A percentile compares a stretch with the other conserved stretches of the same genome.
phyloP scores from a whole-genome alignment of 1,140 invertebrate species.

The Scaptomyza montana region DNA sequence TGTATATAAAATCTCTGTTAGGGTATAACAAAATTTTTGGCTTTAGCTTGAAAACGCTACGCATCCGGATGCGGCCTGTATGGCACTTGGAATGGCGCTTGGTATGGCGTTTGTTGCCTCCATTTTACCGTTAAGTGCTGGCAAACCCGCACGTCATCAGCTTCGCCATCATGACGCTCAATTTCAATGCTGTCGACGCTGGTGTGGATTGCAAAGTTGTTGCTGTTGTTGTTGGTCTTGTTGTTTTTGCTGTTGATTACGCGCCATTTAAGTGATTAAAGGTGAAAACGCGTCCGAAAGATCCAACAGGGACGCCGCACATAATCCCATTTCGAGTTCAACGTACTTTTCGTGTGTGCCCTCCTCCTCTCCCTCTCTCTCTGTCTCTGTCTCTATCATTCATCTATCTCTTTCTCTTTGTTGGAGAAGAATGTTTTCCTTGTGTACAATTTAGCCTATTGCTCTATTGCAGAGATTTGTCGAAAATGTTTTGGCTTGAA shows the following conservation, averaged over 20 bases:
- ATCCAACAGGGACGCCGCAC: conserved; percentile 7
- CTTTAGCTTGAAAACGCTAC: conserved; percentile 44
- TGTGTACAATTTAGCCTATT: conserved; percentile 38
- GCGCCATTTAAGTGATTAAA: conserved; percentile 79
- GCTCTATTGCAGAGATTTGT: conserved; percentile 48
- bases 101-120: conserved; percentile 14
- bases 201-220: conserved; percentile 71
- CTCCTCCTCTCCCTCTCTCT: neutral
- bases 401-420: neutral
- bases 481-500: conserved; percentile 25
- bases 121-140: conserved; percentile 60
- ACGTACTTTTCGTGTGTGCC: neutral
- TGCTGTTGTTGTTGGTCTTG: conserved; percentile 21
- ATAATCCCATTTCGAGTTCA: conserved; percentile 1
- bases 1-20: neutral
- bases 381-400: neutral
- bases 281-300: conserved; percentile 56
- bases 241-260: conserved; percentile 65
- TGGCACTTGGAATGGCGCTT: neutral
- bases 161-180: conserved; percentile 56
- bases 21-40: conserved; percentile 36
- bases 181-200: conserved; percentile 66
- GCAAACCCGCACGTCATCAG: conserved; percentile 66
- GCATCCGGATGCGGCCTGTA: conserved; percentile 20
- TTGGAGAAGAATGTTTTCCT: conserved; percentile 2